A percentile compares a stretch with the other conserved stretches of the same genome.
These are phyloP conservation scores for Myiothlypis chrysogaster DNA, from an alignment of 2,797 vertebrate genomes.

Conservation along the genomic window DNA sequence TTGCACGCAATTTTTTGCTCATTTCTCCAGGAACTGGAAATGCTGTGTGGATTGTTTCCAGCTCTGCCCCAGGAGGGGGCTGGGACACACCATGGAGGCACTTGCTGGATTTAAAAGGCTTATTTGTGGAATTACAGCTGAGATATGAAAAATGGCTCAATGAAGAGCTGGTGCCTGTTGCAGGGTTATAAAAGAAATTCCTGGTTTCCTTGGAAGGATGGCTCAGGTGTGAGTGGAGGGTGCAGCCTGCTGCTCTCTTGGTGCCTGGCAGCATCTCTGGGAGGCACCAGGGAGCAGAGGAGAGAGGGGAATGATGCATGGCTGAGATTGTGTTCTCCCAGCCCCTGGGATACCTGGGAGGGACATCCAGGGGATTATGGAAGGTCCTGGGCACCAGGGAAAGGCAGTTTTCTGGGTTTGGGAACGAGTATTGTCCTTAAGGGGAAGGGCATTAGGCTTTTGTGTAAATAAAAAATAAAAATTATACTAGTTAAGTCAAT, in stretches of 20 bases:
- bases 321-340: neutral
- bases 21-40: neutral
- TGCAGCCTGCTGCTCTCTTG: neutral
- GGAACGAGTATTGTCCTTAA: neutral
- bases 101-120: conserved; percentile 12
- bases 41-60: neutral
- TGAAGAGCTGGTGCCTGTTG: conserved; percentile 2
- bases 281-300: neutral
- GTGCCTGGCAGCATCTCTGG: neutral
- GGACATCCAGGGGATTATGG: neutral
- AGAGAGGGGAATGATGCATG: neutral
- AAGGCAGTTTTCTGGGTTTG: neutral
- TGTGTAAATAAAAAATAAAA: neutral
- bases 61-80: neutral
- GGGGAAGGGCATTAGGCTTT: too few relatives aligned
- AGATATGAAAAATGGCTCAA: conserved; percentile 1
- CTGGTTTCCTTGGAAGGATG: conserved; percentile 14
- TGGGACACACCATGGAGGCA: neutral
- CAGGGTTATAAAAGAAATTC: neutral
- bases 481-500: neutral
- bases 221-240: neutral
- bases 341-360: neutral
- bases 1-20: neutral
- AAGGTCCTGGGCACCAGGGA: neutral
- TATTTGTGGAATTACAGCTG: conserved; percentile 56